Evolutionary conservation across 2,888 invertebrate species (phyloP), one percentile per base, ranked within the genome.

Genomic region (Noctua pronuba): DNA sequence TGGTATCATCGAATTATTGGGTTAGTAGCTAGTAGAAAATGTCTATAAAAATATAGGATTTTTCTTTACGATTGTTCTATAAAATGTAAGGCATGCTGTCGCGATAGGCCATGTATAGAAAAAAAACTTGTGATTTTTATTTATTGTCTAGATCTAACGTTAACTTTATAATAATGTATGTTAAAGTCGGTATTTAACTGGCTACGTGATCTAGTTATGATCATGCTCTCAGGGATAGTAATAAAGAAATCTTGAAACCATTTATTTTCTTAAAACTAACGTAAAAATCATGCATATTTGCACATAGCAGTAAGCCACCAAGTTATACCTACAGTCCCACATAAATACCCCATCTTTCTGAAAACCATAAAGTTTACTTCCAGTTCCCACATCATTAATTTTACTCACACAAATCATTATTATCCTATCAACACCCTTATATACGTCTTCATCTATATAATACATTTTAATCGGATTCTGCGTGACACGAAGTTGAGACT

Each of bases 391-490:
- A 41, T 67, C 77, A 73, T 83, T 75, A 73, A 81, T 83, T 82
- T 58, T 75, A 66, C 71, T 76, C 66, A 76, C 66, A 85, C 60
- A 76, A 83, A 81, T 71, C 64, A 64, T 82, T 77, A 73, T 85
- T 55, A 85, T 72, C 71, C 46, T 81, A 66, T 85, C 66, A 85
- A 58, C 82, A 68, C 52, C 64, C 41, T 64, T 81, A 64, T 60
- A 65, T 71, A 69, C 55, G 65, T 72, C 24, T 60, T 46, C 75
- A 60, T 62, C 52, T 83, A 72, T 80, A 68, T 71, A 58, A 52
- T 73, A 75, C 64, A 64, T 64, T 77, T 76, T 83, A 84, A 84
- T 84, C 84, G 67, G 83, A 83, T 84, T 84, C 49, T 60, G 74
- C 31, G 70, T 71, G 79, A 86, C 70, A 64, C 70, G 35, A 73